These are phyloP conservation scores for Apodemia mormo DNA, from an alignment of 2,888 invertebrate species.

Conservation along the genomic window DNA sequence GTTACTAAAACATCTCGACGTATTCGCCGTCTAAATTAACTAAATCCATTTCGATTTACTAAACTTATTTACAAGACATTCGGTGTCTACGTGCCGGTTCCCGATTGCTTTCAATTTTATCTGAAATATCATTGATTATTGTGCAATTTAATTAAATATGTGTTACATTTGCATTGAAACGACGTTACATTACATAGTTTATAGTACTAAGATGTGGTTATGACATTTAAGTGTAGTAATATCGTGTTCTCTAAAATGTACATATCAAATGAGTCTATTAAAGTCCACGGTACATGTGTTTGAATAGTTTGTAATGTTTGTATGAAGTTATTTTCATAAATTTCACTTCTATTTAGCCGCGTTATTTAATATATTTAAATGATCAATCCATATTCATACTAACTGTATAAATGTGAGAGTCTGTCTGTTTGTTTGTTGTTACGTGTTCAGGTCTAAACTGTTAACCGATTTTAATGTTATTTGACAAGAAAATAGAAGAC, in stretches of 20 bases:
- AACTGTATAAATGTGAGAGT: too few relatives aligned
- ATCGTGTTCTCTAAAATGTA: slow-evolving; percentile 11
- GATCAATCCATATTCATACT: too few relatives aligned
- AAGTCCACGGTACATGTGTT: neutral
- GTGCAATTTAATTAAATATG: slow-evolving; percentile 18
- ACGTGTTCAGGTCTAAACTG: too few relatives aligned
- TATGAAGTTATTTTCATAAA: neutral
- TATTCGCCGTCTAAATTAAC: too few relatives aligned
- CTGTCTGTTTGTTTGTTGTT: too few relatives aligned
- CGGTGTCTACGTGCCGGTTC: neutral
- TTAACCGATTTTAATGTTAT: too few relatives aligned
- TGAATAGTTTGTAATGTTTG: neutral
- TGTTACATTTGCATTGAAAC: slow-evolving; percentile 11
- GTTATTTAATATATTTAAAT: too few relatives aligned
- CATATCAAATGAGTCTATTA: neutral
- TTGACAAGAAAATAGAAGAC: too few relatives aligned
- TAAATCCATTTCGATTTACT: neutral
- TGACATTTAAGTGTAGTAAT: neutral
- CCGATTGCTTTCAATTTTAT: neutral
- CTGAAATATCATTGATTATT: slow-evolving; percentile 7
- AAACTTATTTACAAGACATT: neutral
- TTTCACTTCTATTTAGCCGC: too few relatives aligned
- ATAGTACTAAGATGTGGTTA: neutral
- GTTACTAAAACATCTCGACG: too few relatives aligned
- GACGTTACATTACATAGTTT: neutral